Evolutionary conservation across 2,888 invertebrate species (phyloP).

Genomic region (Hypolimnas misippus): DNA sequence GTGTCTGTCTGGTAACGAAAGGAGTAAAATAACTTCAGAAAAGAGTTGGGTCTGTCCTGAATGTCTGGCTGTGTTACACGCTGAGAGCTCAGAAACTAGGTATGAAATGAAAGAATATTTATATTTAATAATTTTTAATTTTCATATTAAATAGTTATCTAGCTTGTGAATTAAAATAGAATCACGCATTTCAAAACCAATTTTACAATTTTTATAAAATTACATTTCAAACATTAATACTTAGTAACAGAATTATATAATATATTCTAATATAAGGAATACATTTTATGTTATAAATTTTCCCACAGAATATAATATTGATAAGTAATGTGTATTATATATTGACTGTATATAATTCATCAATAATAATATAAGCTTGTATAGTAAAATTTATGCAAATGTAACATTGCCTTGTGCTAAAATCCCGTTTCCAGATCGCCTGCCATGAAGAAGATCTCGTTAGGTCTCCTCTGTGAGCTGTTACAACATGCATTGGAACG

Average conservation of each 20-base stretch:
- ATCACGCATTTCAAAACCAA: too few species aligned
- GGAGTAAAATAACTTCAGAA: constrained; percentile 68
- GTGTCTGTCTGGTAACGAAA: constrained; percentile 85
- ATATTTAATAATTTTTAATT: too few species aligned
- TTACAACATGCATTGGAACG: constrained; percentile 91
- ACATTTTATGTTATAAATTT: too few species aligned
- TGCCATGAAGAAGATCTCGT: constrained; percentile 88
- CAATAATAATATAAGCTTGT: too few species aligned
- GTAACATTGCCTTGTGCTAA: constrained; percentile 1
- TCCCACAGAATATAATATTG: too few species aligned
- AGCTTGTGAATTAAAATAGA: too few species aligned
- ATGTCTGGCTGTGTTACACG: constrained; percentile 89
- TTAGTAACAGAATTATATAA: too few species aligned
- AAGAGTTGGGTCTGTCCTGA: constrained; percentile 93
- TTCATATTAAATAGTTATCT: too few species aligned
- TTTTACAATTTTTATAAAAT: too few species aligned
- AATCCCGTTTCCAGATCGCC: constrained; percentile 79
- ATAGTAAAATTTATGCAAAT: neutral
- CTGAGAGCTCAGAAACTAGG: constrained; percentile 89
- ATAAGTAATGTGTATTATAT: too few species aligned
- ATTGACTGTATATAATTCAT: neutral
- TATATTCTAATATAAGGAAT: too few species aligned
- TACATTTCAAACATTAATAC: too few species aligned
- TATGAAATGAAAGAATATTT: constrained; percentile 51
- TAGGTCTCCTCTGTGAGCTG: constrained; percentile 90